Percentiles rank a stretch among this genome's conserved stretches.
Evolutionary conservation across 1,140 invertebrate species (phyloP).

Genomic region (Lepidostoma basale): DNA sequence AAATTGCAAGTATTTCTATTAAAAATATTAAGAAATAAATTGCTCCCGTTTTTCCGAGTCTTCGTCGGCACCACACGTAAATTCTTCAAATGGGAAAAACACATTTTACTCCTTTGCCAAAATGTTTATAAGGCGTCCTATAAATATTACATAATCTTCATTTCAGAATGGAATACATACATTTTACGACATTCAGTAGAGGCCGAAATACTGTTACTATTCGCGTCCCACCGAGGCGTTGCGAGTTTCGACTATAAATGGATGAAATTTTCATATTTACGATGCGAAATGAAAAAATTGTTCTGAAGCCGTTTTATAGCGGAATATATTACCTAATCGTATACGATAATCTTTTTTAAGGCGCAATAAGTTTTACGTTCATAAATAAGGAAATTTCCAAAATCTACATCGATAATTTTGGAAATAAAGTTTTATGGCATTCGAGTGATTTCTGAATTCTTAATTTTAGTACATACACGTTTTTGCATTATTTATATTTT

Average conservation of each 20-base stretch:
- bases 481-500: not conserved
- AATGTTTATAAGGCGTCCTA: too few relatives aligned
- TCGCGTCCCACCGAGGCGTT: not conserved
- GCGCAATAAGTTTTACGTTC: slow-evolving; percentile 21
- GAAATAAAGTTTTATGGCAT: not conserved
- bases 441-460: not conserved
- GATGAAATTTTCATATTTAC: slow-evolving; percentile 39
- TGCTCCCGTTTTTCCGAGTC: too few relatives aligned
- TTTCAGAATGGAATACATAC: not conserved
- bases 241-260: slow-evolving; percentile 27
- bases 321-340: slow-evolving; percentile 35
- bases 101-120: too few relatives aligned
- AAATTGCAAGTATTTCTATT: too few relatives aligned
- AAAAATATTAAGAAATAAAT: too few relatives aligned
- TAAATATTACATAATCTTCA: too few relatives aligned
- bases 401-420: slow-evolving; percentile 16
- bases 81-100: too few relatives aligned
- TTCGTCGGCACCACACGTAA: too few relatives aligned
- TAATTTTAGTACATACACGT: not conserved
- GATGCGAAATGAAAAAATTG: slow-evolving; percentile 29
- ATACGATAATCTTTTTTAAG: slow-evolving; percentile 29
- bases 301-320: slow-evolving; percentile 34
- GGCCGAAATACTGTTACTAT: not conserved
- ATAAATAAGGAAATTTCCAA: slow-evolving; percentile 10
- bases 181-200: not conserved